Conservation (phyloP, 2,797 vertebrate species). For the Centroberyx gerrardi region DNA sequence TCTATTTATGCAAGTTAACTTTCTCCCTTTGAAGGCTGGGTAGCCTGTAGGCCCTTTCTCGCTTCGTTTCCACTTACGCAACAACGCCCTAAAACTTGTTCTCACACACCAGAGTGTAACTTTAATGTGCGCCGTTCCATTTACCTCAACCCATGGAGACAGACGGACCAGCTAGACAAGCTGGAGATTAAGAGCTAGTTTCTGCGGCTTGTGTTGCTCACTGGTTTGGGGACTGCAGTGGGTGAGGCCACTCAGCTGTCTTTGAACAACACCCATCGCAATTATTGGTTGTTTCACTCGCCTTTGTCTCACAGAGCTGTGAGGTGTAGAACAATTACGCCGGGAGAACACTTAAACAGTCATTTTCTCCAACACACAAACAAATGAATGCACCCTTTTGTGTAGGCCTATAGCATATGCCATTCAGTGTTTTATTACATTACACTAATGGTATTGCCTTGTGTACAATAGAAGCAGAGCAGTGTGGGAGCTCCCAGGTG, state of each 20-base stretch:
- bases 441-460: constrained; percentile 11
- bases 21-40: constrained; percentile 27
- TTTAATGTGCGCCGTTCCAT: constrained; percentile 43
- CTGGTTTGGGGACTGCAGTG: constrained; percentile 42
- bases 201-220: constrained; percentile 47
- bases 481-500: constrained; percentile 23
- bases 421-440: constrained; percentile 13
- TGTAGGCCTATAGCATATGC: constrained; percentile 2
- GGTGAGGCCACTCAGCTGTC: constrained; percentile 62
- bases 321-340: constrained; percentile 41
- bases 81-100: constrained; percentile 57
- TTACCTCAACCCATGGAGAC: constrained; percentile 56
- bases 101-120: constrained; percentile 35
- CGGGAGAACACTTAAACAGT: constrained; percentile 48
- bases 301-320: constrained; percentile 39
- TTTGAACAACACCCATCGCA: constrained; percentile 71
- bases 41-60: constrained; percentile 36
- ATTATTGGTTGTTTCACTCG: constrained; percentile 57
- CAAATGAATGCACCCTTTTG: constrained; percentile 23
- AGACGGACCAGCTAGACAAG: constrained; percentile 68
- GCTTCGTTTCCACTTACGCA: constrained; percentile 50
- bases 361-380: constrained; percentile 50
- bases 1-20: constrained; percentile 3
- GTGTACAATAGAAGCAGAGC: background rate
- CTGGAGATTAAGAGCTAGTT: constrained; percentile 67